Conservation (phyloP, 2,797 vertebrate species). For the Buphagus erythrorhynchus region DNA sequence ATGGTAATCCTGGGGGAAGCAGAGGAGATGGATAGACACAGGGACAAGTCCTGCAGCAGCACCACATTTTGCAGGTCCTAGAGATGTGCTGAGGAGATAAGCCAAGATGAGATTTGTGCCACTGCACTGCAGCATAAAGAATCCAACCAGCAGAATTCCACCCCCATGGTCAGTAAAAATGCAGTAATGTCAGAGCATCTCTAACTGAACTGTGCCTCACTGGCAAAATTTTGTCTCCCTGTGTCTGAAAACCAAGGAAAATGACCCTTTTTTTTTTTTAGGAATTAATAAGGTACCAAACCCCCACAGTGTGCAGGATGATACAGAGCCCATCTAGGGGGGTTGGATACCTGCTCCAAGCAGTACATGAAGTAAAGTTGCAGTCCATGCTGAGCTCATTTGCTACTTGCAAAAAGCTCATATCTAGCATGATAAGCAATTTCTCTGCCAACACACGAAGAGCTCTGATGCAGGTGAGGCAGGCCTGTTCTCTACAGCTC, state of each 20-base stretch:
- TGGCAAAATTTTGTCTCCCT: not conserved
- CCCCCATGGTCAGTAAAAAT: not conserved
- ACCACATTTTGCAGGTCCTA: accelerated
- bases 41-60: not conserved
- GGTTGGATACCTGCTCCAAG: not conserved
- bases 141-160: not conserved
- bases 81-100: not conserved
- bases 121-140: not conserved
- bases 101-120: not conserved
- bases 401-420: not conserved
- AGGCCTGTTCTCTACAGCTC: not conserved
- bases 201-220: not conserved
- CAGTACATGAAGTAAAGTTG: not conserved
- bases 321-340: not conserved
- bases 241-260: not conserved
- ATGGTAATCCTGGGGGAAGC: not conserved
- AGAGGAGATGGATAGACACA: no score
- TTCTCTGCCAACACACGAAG: not conserved
- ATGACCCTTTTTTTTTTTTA: accelerated
- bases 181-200: not conserved
- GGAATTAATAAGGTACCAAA: not conserved
- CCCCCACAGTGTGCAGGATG: not conserved
- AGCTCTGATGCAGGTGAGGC: not conserved
- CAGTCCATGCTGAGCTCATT: not conserved
- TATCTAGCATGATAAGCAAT: not conserved